phyloP scores from a whole-genome alignment of 2,797 vertebrate genomes.

The Nannoperca obscura region DNA sequence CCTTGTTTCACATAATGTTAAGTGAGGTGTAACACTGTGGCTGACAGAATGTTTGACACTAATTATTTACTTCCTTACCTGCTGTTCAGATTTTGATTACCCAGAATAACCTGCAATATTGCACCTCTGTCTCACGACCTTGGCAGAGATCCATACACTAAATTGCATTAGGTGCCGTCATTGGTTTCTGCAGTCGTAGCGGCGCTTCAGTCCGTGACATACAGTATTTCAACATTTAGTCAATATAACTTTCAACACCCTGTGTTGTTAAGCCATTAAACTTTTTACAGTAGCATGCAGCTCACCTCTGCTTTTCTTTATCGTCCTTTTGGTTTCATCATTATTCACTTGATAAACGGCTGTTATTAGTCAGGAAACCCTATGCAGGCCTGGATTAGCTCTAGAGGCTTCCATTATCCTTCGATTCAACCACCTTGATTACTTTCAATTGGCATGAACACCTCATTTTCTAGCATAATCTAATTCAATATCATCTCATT shows the following conservation, averaged over 20 bases:
- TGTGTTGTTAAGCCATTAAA: slow-evolving; percentile 57
- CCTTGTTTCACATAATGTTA: slow-evolving; percentile 40
- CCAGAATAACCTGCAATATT: slow-evolving; percentile 43
- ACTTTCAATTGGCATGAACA: slow-evolving; percentile 80
- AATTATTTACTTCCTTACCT: slow-evolving; percentile 61
- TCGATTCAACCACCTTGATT: slow-evolving; percentile 79
- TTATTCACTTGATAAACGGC: slow-evolving; percentile 70
- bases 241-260: slow-evolving; percentile 60
- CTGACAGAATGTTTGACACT: slow-evolving; percentile 51
- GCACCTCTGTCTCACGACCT: slow-evolving; percentile 52
- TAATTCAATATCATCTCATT: slow-evolving; percentile 85
- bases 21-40: slow-evolving; percentile 21
- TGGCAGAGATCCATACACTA: slow-evolving; percentile 65
- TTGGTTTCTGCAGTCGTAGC: slow-evolving; percentile 24
- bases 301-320: slow-evolving; percentile 17
- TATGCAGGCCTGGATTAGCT: slow-evolving; percentile 70
- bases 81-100: slow-evolving; percentile 58
- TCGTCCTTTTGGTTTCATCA: slow-evolving; percentile 55
- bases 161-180: slow-evolving; percentile 63
- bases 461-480: slow-evolving; percentile 82
- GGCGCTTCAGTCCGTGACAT: slow-evolving; percentile 21
- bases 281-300: slow-evolving; percentile 47
- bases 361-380: slow-evolving; percentile 64
- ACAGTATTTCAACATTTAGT: slow-evolving; percentile 61
- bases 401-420: slow-evolving; percentile 75